These are phyloP conservation scores for Monochamus saltuarius DNA, from an alignment of 1,140 invertebrate genomes.

Conservation along the genomic window DNA sequence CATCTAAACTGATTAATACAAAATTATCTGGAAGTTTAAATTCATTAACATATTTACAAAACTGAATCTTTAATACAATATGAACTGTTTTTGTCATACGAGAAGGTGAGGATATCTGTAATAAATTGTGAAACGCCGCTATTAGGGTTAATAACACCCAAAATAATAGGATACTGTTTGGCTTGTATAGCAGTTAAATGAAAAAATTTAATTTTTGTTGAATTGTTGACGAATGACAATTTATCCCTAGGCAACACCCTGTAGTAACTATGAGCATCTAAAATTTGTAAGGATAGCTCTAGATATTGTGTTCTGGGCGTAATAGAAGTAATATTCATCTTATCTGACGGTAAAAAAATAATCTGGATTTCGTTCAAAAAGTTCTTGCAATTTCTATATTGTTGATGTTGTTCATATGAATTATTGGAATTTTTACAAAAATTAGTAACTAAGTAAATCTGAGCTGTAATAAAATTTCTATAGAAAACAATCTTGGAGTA, in stretches of 20 bases:
- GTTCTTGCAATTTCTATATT: background rate
- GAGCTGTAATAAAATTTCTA: constrained; percentile 4
- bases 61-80: background rate
- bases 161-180: background rate
- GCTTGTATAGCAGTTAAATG: background rate
- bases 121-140: constrained; percentile 1
- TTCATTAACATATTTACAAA: background rate
- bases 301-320: background rate
- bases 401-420: background rate
- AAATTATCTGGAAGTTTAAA: no score
- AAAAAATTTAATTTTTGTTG: background rate
- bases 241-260: background rate
- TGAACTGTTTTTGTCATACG: background rate
- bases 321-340: constrained; percentile 8
- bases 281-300: background rate
- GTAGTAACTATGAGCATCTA: constrained; percentile 4
- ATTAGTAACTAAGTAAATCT: no score
- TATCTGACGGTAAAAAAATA: no score
- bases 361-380: constrained; percentile 3
- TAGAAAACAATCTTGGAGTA: constrained; percentile 10
- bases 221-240: background rate
- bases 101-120: background rate
- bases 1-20: no score
- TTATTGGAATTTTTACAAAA: background rate
- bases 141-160: background rate